A percentile compares a stretch with the other conserved stretches of the same genome.
Evolutionary conservation across 1,140 invertebrate species (phyloP).

Genomic region (Drosophila asahinai): DNA sequence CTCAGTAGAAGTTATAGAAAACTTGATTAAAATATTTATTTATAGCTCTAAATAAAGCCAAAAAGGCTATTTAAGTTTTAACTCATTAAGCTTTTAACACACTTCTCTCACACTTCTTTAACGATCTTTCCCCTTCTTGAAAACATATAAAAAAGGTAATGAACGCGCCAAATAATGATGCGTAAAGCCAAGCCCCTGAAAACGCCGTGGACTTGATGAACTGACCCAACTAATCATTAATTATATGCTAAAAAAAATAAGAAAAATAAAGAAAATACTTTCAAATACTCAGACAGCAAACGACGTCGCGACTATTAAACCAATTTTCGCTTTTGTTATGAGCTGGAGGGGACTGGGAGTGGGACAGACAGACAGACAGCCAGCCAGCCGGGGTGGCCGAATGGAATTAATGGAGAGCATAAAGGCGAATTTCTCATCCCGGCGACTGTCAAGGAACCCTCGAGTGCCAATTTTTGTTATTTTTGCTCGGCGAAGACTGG

Average conservation of each 20-base stretch:
- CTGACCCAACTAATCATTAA: conserved; percentile 70
- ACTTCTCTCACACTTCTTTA: conserved; percentile 40
- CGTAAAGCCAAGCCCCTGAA: conserved; percentile 38
- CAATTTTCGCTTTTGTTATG: conserved; percentile 50
- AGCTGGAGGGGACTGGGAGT: conserved; percentile 5
- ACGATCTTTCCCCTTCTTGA: conserved; percentile 1
- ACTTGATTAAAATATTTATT: conserved; percentile 3
- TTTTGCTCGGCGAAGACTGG: conserved; percentile 38
- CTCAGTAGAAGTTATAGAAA: background rate
- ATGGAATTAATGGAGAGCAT: conserved; percentile 74
- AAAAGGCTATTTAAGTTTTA: conserved; percentile 6
- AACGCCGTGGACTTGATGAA: conserved; percentile 49
- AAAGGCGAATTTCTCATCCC: conserved; percentile 58
- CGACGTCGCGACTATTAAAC: conserved; percentile 59
- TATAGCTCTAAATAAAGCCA: background rate
- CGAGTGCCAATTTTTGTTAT: conserved; percentile 47
- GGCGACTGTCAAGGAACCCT: conserved; percentile 72
- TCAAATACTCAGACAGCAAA: conserved; percentile 55
- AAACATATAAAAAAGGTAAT: conserved; percentile 32
- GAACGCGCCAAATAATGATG: conserved; percentile 55
- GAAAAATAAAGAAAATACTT: conserved; percentile 42
- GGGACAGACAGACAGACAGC: background rate
- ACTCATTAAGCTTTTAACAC: conserved; percentile 20
- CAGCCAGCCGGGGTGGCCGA: conserved; percentile 21
- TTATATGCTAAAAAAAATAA: conserved; percentile 51